phyloP scores from a whole-genome alignment of 2,797 vertebrate genomes.

The Prunella strophiata region DNA sequence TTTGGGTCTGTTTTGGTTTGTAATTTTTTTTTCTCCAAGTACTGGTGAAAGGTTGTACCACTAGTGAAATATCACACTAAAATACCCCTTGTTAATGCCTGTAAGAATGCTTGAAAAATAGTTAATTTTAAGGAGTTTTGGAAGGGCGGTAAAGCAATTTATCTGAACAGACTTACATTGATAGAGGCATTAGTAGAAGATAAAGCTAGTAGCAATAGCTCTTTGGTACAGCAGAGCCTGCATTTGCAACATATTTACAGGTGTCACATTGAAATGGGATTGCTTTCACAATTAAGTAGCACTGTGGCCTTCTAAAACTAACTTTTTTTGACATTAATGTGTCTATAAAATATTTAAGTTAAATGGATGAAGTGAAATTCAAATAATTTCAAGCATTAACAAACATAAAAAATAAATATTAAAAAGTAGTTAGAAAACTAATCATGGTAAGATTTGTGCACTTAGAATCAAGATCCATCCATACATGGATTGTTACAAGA shows the following conservation, averaged over 20 bases:
- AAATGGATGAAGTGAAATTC: background rate
- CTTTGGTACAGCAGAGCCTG: background rate
- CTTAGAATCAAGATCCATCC: background rate
- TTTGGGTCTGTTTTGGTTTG: background rate
- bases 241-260: background rate
- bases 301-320: background rate
- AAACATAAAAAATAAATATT: background rate
- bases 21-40: background rate
- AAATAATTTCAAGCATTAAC: background rate
- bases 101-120: background rate
- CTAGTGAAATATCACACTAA: background rate
- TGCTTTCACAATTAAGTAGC: background rate
- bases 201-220: background rate
- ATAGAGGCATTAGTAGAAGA: background rate
- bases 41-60: background rate
- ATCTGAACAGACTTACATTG: background rate
- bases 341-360: background rate
- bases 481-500: background rate
- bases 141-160: background rate
- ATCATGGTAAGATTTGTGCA: background rate
- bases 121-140: background rate
- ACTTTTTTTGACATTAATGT: background rate
- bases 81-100: background rate
- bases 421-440: background rate
- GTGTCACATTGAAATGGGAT: background rate